phyloP scores from a whole-genome alignment of 2,113 vertebrate genomes.

The Elephantulus edwardii region DNA sequence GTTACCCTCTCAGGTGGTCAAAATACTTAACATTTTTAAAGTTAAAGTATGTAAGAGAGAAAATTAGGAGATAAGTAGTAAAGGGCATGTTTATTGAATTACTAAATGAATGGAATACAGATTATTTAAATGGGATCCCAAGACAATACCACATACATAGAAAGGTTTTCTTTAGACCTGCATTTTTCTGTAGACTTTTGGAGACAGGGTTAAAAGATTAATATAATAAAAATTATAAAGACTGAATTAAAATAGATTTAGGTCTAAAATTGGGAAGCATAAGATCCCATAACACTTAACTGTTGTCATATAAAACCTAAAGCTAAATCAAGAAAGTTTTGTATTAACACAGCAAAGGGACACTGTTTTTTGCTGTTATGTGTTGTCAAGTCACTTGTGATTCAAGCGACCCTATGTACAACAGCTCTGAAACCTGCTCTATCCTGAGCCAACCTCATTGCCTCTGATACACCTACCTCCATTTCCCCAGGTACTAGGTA shows the following conservation, averaged over 20 bases:
- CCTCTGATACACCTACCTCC: too few species aligned
- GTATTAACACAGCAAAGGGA: too few species aligned
- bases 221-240: not conserved
- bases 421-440: too few species aligned
- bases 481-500: too few species aligned
- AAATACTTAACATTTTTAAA: constrained; percentile 23
- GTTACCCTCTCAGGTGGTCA: not conserved
- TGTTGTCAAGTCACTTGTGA: too few species aligned
- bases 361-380: too few species aligned
- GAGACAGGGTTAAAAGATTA: not conserved
- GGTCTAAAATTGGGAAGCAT: not conserved
- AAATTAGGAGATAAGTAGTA: not conserved
- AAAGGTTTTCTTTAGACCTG: not conserved
- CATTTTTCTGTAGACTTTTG: not conserved
- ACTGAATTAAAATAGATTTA: constrained; percentile 24
- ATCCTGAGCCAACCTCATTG: too few species aligned
- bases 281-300: too few species aligned
- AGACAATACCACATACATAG: not conserved
- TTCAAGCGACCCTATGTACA: too few species aligned
- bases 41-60: not conserved
- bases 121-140: not conserved
- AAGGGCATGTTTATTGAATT: not conserved
- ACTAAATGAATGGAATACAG: not conserved
- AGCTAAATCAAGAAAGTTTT: too few species aligned
- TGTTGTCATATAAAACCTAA: too few species aligned